Conservation (phyloP, 2,888 invertebrate genomes). For the Lepidocyrtoides sp. region DNA sequence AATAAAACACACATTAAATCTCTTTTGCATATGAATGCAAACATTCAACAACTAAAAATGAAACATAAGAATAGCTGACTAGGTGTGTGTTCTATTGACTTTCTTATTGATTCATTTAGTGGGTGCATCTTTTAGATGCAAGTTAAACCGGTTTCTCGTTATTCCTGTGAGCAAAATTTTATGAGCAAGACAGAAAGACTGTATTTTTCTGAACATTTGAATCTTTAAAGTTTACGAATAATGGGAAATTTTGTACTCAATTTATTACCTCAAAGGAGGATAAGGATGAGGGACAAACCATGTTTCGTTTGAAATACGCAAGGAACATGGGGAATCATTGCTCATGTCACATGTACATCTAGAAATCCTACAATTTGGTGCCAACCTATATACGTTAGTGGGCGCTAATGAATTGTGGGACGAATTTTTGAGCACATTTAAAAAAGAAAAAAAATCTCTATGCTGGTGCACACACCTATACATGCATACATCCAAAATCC, state of each 20-base stretch:
- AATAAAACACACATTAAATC: neutral
- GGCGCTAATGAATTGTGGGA: neutral
- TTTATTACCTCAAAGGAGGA: no score
- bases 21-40: neutral
- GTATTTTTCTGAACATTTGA: neutral
- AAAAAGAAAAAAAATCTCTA: no score
- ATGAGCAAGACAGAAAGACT: neutral
- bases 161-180: conserved; percentile 7
- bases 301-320: no score
- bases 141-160: conserved; percentile 42
- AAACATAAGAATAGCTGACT: neutral
- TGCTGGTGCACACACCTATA: no score
- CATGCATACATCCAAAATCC: no score
- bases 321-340: no score
- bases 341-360: no score
- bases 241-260: no score
- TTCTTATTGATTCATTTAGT: neutral
- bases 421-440: neutral
- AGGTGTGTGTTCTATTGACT: conserved; percentile 29
- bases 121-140: neutral
- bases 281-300: no score
- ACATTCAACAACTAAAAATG: neutral
- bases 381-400: no score
- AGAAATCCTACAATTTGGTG: no score
- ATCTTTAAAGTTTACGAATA: neutral